These are phyloP conservation scores for Plotosus lineatus DNA, from an alignment of 2,113 vertebrate genomes.

Conservation along the genomic window DNA sequence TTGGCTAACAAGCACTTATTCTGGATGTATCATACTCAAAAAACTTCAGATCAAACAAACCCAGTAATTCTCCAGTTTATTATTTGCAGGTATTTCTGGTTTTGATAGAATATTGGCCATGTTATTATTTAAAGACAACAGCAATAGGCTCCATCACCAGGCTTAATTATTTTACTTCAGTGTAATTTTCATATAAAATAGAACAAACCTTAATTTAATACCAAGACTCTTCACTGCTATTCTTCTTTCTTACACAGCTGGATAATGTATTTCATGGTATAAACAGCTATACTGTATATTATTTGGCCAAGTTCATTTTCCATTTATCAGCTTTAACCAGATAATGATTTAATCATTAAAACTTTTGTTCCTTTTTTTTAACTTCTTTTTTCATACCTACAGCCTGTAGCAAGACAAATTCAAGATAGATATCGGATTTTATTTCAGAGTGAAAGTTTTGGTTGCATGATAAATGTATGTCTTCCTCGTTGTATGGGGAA, in stretches of 20 bases:
- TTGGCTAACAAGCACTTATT: conserved; percentile 34
- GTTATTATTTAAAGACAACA: not conserved
- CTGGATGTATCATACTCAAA: not conserved
- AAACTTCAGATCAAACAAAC: not conserved
- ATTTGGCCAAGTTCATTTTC: not conserved
- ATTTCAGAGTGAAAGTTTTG: conserved; percentile 42
- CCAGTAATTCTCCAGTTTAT: not conserved
- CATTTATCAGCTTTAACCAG: not conserved
- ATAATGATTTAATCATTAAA: not conserved
- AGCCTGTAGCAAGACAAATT: not conserved
- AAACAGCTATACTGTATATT: conserved; percentile 2
- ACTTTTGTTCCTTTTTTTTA: not conserved
- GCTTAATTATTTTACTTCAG: not conserved
- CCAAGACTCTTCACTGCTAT: not conserved
- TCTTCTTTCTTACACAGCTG: not conserved
- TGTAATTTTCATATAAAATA: not conserved
- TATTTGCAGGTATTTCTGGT: not conserved
- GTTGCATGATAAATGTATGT: conserved; percentile 53
- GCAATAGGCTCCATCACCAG: too few relatives aligned
- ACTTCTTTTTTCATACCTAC: not conserved
- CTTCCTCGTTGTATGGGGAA: conserved; percentile 36
- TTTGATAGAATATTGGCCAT: not conserved
- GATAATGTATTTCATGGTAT: not conserved
- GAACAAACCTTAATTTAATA: conserved; percentile 14
- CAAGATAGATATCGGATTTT: conserved; percentile 19